Base-by-base conservation (phyloP, 2,888 invertebrate species). In the Cerastoderma edule region DNA sequence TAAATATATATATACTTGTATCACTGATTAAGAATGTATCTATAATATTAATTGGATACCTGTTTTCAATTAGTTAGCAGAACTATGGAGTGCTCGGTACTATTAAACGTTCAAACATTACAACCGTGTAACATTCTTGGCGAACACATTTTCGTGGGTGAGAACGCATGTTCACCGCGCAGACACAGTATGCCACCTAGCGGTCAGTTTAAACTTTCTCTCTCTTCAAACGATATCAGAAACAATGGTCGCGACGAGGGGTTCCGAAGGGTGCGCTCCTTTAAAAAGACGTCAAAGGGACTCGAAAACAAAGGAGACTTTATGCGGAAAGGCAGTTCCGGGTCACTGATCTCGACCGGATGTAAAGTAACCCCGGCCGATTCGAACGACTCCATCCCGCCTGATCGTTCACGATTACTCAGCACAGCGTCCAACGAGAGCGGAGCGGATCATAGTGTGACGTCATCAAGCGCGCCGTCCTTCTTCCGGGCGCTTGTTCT, bases 281-380 rank as follows among this genome's bases (percentile, higher is more conserved):
- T 98, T 94, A 96, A 96, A 89, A 97, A 97, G 88, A 97, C 97
- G 32, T 96, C 97, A 92, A 95, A 96, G 92, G 96, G 98, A 10
- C 74, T 86, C 10, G 75, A 81, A 48, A 98, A 97, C 93, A 95
- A 97, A 57, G 98, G 98, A 0, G 98, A 99, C 93, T 97, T 97
- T 16, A 94, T 98, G 80, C 96, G 97, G 87, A 96, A 97, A 84
- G 66, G 77, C 1, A 94, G 97, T 82, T 97, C 97, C 88, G 97
- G 74, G 24, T 69, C 97, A 89, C 96, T 97, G 92, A 96, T 96
- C 44, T 90, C 90, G 19, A 96, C 89, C 1, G 90, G 91, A 24
- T 96, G 95, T 92, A 46, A 64, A 53, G 71, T 71, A 19, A 64
- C 64, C 4, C 46, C 56, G 95, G 95, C 35, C 73, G 70, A 68